Base-by-base conservation (phyloP, 2,888 invertebrate species). In the Lasius platythorax region DNA sequence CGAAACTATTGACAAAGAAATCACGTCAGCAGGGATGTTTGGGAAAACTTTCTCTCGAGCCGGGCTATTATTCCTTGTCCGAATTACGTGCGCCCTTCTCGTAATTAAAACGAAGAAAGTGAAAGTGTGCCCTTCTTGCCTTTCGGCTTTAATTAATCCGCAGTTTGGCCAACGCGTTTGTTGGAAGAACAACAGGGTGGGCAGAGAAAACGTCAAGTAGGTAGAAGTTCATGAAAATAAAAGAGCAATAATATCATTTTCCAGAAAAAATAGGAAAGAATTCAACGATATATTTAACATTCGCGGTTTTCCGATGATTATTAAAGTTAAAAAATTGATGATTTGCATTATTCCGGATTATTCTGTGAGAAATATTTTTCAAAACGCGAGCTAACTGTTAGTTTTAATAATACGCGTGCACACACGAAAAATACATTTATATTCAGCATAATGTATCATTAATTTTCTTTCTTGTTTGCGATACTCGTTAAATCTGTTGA, bases 91-190 rank as follows among this genome's bases (percentile, higher is more conserved):
- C 30, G 28, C 33, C 30, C 37, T 63, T 40, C 67, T 72, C 58
- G 84, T 88, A 89, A 91, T 91, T 91, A 89, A 89, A 91, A 89
- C 85, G 82, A 50, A 33, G 15, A 76, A 72, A 91, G 88, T 90
- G 84, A 88, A 89, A 90, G 88, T 91, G 78, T 68, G 85, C 84
- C 82, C 67, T 74, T 84, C 61, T 78, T 70, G 78, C 73, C 79
- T 85, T 85, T 87, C 78, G 83, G 76, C 88, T 84, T 91, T 91
- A 90, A 91, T 91, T 91, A 89, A 89, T 91, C 84, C 87, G 70
- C 23, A 61, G 63, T 43, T 23, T 40, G 33, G 63, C 46, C 23
- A 50, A 50, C 50, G 18, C 3, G 18, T 53, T 53, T 37, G 53
- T 43, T 43, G 61, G 18, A 23, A 23, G 8, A n/a, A 56, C 40